Evolutionary conservation across 2,113 vertebrate genomes (phyloP).

Genomic region (Emydocephalus ijimae): DNA sequence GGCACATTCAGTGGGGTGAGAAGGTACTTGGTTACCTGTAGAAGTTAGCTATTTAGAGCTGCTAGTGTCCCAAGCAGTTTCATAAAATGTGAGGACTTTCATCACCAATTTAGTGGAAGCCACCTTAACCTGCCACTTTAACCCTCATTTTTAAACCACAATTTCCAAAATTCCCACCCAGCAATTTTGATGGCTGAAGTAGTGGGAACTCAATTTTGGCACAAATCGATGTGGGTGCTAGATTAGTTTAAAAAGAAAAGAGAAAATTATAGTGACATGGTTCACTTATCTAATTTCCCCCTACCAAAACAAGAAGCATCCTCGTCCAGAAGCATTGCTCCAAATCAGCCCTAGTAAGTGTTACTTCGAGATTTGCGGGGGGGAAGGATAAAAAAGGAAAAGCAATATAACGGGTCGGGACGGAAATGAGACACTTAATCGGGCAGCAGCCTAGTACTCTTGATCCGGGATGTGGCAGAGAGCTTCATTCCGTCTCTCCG

Average conservation of each 20-base stretch:
- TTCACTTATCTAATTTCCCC: not conserved
- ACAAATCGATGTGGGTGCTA: not conserved
- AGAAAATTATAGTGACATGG: not conserved
- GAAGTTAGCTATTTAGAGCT: not conserved
- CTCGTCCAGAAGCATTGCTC: not conserved
- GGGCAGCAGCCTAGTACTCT: not conserved
- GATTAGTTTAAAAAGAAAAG: not conserved
- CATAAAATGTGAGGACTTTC: not conserved
- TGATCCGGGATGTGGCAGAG: not conserved
- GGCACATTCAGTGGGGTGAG: not conserved
- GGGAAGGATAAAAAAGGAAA: not conserved
- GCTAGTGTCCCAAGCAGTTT: not conserved
- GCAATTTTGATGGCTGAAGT: not conserved
- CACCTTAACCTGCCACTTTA: not conserved
- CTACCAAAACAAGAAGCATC: not conserved
- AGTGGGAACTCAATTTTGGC: not conserved
- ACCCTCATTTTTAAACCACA: not conserved
- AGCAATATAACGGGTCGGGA: not conserved
- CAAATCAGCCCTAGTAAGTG: not conserved
- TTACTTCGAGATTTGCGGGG: not conserved
- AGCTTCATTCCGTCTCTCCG: not conserved
- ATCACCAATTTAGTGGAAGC: not conserved
- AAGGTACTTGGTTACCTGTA: not conserved
- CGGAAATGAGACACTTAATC: no score
- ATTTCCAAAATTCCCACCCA: not conserved